These are phyloP conservation scores for Monochamus alternatus DNA, from an alignment of 2,888 invertebrate species.

Conservation along the genomic window DNA sequence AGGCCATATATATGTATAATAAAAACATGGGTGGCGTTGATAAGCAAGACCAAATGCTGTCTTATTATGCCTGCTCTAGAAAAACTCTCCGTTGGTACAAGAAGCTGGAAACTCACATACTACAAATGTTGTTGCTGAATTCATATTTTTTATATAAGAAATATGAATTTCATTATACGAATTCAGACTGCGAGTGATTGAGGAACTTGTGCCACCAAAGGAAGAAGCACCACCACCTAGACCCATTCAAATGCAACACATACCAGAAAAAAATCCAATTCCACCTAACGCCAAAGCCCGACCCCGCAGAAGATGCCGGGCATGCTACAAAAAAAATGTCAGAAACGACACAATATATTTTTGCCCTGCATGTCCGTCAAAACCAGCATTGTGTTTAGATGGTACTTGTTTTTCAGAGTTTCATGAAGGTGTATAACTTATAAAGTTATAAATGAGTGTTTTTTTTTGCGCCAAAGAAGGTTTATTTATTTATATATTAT, in stretches of 20 bases:
- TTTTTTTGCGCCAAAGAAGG: too few relatives aligned
- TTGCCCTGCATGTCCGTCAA: too few relatives aligned
- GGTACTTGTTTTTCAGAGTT: too few relatives aligned
- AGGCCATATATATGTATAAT: conserved; percentile 38
- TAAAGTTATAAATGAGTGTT: too few relatives aligned
- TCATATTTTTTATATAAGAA: conserved; percentile 39
- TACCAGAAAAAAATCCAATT: conserved; percentile 30
- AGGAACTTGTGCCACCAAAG: conserved; percentile 3
- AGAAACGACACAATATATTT: too few relatives aligned
- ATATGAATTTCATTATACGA: conserved; percentile 11
- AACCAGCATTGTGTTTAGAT: too few relatives aligned
- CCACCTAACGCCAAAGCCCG: neutral
- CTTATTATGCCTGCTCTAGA: conserved; percentile 54
- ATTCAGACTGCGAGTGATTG: neutral
- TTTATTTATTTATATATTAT: too few relatives aligned
- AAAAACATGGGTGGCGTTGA: conserved; percentile 45
- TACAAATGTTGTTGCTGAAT: conserved; percentile 28
- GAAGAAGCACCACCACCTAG: conserved; percentile 33
- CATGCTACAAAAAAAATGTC: too few relatives aligned
- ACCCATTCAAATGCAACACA: conserved; percentile 8
- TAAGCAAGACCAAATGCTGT: conserved; percentile 55
- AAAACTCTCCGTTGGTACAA: conserved; percentile 55
- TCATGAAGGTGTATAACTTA: too few relatives aligned
- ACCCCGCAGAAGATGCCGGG: neutral
- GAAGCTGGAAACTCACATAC: conserved; percentile 50